Evolutionary conservation across 1,140 invertebrate genomes (phyloP).

Genomic region (Atta cephalotes): DNA sequence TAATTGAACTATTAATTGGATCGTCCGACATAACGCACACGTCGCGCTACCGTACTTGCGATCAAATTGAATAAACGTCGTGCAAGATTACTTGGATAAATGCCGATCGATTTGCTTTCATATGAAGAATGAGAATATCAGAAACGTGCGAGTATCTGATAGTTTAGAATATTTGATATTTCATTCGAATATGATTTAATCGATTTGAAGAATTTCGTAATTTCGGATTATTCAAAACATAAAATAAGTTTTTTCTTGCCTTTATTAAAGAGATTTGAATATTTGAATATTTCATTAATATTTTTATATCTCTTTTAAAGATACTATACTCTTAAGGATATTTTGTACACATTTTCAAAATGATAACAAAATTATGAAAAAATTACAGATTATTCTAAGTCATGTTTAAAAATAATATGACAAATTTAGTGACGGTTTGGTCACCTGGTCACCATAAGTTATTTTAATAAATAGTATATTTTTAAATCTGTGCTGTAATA

Average conservation of each 20-base stretch:
- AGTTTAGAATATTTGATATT: slow-evolving; percentile 28
- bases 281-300: neutral
- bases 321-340: neutral
- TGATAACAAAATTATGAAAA: too few species aligned
- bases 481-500: too few species aligned
- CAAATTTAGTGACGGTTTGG: too few species aligned
- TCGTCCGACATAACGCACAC: slow-evolving; percentile 69
- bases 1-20: slow-evolving; percentile 83
- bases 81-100: slow-evolving; percentile 58
- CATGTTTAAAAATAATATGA: too few species aligned
- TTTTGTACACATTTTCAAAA: too few species aligned
- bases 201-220: neutral
- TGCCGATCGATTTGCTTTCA: slow-evolving; percentile 29
- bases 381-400: too few species aligned
- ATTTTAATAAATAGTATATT: too few species aligned
- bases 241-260: neutral
- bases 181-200: neutral
- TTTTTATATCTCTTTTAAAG: neutral
- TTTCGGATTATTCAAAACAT: neutral
- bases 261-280: neutral
- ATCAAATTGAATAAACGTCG: slow-evolving; percentile 73
- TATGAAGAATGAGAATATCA: slow-evolving; percentile 47
- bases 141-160: slow-evolving; percentile 23
- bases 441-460: too few species aligned
- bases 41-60: slow-evolving; percentile 57